phyloP scores from a whole-genome alignment of 1,140 invertebrate species.

The Drosophila ohnishii region DNA sequence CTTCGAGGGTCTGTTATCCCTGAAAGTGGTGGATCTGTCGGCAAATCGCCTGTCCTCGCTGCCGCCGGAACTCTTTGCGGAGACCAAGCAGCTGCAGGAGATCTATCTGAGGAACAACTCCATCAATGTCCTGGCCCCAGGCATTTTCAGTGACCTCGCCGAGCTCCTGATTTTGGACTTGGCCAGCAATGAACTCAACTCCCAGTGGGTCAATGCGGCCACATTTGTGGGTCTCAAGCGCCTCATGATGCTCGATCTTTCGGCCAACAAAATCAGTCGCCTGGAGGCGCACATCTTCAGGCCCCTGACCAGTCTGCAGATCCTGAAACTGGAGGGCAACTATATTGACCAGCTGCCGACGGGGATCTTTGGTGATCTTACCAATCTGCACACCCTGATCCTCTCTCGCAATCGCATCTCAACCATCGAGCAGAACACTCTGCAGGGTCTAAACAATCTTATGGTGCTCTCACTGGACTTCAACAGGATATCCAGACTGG shows the following conservation, averaged over 20 bases:
- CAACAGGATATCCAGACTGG: slow-evolving; percentile 91
- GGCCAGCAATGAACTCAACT: slow-evolving; percentile 92
- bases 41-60: slow-evolving; percentile 92
- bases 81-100: slow-evolving; percentile 91
- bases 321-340: slow-evolving; percentile 92
- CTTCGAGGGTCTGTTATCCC: slow-evolving; percentile 89
- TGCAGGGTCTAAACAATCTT: slow-evolving; percentile 90
- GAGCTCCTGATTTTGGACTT: slow-evolving; percentile 92
- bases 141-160: slow-evolving; percentile 91
- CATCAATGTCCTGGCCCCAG: slow-evolving; percentile 93
- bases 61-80: slow-evolving; percentile 92
- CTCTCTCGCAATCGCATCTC: slow-evolving; percentile 93
- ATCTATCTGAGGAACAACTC: slow-evolving; percentile 93
- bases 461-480: slow-evolving; percentile 92
- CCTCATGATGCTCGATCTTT: slow-evolving; percentile 91
- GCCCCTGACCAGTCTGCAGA: slow-evolving; percentile 91
- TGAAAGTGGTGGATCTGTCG: slow-evolving; percentile 90
- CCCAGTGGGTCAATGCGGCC: slow-evolving; percentile 93
- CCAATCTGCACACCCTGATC: slow-evolving; percentile 92
- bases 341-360: slow-evolving; percentile 91
- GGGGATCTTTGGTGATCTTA: slow-evolving; percentile 91
- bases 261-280: slow-evolving; percentile 90
- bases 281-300: slow-evolving; percentile 91
- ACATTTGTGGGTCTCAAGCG: slow-evolving; percentile 93
- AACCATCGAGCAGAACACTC: slow-evolving; percentile 89